Conservation (phyloP, 2,888 invertebrate genomes). For the Holacanthella duospinosa region DNA sequence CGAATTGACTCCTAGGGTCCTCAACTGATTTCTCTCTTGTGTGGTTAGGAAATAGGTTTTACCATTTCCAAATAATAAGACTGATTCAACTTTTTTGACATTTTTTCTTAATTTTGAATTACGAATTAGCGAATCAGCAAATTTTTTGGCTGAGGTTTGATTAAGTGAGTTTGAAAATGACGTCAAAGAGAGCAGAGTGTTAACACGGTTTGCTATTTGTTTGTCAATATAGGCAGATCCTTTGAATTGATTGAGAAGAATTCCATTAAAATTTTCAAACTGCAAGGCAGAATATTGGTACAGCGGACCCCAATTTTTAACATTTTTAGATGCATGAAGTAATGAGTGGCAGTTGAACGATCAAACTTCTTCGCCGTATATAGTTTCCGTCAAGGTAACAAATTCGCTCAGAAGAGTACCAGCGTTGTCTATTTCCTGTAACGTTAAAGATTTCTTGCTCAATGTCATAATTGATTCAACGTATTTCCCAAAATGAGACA, state of each 20-base stretch:
- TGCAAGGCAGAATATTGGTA: not conserved
- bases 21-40: not conserved
- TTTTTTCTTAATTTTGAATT: not conserved
- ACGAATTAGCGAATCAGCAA: not conserved
- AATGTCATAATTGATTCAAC: not conserved
- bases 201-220: not conserved
- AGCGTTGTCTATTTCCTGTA: too few relatives aligned
- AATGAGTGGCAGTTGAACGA: conserved; percentile 3
- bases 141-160: not conserved
- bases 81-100: not conserved
- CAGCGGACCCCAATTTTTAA: conserved; percentile 1
- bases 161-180: not conserved
- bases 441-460: too few relatives aligned
- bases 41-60: not conserved
- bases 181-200: not conserved
- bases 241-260: not conserved
- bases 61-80: not conserved
- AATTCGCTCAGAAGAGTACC: not conserved
- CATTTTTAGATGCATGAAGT: not conserved
- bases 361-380: not conserved
- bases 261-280: conserved; percentile 5
- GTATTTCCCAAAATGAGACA: not conserved
- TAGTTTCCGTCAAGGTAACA: not conserved
- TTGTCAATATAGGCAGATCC: not conserved
- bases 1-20: not conserved